Percentiles rank a stretch among this genome's conserved stretches.
Conservation (phyloP, 2,797 vertebrate genomes). For the Spinibarbus caldwelli region DNA sequence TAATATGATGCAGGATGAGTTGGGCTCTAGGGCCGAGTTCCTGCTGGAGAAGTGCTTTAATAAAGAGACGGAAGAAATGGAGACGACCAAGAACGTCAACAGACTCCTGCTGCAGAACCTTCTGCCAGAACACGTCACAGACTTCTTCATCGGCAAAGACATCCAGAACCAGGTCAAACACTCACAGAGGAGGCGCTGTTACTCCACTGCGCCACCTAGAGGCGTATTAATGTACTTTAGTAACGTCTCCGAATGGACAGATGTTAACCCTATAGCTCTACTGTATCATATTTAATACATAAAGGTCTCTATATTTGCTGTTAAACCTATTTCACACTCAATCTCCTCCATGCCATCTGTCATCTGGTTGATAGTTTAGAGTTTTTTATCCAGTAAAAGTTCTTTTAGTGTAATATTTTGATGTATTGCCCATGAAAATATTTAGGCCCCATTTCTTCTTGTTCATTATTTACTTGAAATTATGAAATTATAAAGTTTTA, state of each 20-base stretch:
- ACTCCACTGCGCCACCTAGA: neutral
- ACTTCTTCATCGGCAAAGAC: constrained; percentile 85
- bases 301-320: neutral
- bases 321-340: too few species aligned
- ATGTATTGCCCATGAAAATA: too few species aligned
- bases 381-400: neutral
- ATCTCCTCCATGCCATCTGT: too few species aligned
- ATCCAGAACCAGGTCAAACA: constrained; percentile 81
- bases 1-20: constrained; percentile 81
- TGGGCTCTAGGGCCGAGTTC: constrained; percentile 87
- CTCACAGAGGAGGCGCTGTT: neutral
- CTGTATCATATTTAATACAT: neutral
- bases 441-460: too few species aligned
- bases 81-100: constrained; percentile 89
- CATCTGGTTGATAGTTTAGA: neutral
- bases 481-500: too few species aligned
- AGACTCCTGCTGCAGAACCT: constrained; percentile 88
- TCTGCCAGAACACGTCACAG: constrained; percentile 85
- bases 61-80: constrained; percentile 84
- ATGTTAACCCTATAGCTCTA: neutral
- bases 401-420: too few species aligned
- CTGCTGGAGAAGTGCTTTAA: constrained; percentile 85
- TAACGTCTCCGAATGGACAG: neutral
- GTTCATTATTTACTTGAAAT: too few species aligned
- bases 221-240: neutral